Evolutionary conservation across 2,888 invertebrate genomes (phyloP), one percentile per base, ranked within the genome.

Genomic region (Crioceris asparagi): DNA sequence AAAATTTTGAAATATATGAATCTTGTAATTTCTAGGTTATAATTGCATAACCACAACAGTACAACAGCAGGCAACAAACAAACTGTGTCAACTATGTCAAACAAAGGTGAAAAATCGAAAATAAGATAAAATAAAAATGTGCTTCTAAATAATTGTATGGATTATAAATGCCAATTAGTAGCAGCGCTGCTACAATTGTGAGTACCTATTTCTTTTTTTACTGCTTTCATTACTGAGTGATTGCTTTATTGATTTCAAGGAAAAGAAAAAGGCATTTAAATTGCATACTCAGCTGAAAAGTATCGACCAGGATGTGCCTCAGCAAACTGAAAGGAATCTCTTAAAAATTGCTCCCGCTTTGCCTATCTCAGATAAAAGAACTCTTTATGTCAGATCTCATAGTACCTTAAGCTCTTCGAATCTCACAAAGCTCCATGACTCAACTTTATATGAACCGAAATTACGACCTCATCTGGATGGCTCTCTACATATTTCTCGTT

Each of bases 401-500:
- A 71, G 72, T 43, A 69, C 68, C 32, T 53, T 75, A 45, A 61
- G 57, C 46, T 46, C 52, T n/a, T 43, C 53, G 17, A 53, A 45
- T 36, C 34, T 51, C 40, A 47, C 48, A 19, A 57, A 57, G 41
- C 32, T 35, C 11, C 48, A 46, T 15, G 43, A 51, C 23, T 38
- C 43, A 16, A 25, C 43, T 8, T 27, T 31, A 3, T 38, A 41
- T 23, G 44, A 44, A 12, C 27, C 45, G 30, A 62, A 61, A 47
- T 60, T 75, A 54, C 76, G 77, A 60, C 72, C 74, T 36, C 69
- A 73, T 48, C 70, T 76, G 25, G 75, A 78, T 61, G 77, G 76
- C 46, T 71, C 71, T 54, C 68, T 79, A 44, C 79, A 82, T 56
- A 75, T 85, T 46, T 74, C 71, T 44, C 72, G 86, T 51, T 72